Percentiles rank a stretch among this genome's conserved stretches.
phyloP scores from a whole-genome alignment of 1,140 invertebrate species.

The Polypedilum vanderplanki region DNA sequence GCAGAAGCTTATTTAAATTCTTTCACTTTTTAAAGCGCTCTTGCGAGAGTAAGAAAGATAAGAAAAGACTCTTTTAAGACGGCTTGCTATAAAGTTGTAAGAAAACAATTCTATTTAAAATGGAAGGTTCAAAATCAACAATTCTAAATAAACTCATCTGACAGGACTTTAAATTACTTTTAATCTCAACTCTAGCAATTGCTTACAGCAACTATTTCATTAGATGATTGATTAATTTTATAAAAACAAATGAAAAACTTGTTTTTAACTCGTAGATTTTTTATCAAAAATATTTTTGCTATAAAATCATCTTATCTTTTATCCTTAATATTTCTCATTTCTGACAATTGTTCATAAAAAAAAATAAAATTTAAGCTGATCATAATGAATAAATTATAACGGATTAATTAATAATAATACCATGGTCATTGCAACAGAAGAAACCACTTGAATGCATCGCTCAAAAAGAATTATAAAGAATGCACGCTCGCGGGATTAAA shows the following conservation, averaged over 20 bases:
- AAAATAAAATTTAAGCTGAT: neutral
- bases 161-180: neutral
- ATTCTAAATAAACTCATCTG: neutral
- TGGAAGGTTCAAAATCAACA: neutral
- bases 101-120: neutral
- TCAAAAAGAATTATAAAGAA: neutral
- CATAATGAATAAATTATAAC: slow-evolving; percentile 20
- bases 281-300: no score
- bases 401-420: slow-evolving; percentile 20
- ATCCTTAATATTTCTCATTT: no score
- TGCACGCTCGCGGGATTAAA: slow-evolving; percentile 9
- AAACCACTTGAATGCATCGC: neutral
- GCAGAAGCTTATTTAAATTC: slow-evolving; percentile 5
- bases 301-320: no score
- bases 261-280: no score
- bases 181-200: no score
- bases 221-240: no score
- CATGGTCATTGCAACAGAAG: neutral
- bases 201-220: no score
- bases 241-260: no score
- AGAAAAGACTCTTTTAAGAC: no score
- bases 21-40: neutral
- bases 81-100: neutral
- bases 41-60: neutral
- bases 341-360: no score